These are phyloP conservation scores for Cyclina sinensis DNA, from an alignment of 1,140 invertebrate species.

Conservation along the genomic window DNA sequence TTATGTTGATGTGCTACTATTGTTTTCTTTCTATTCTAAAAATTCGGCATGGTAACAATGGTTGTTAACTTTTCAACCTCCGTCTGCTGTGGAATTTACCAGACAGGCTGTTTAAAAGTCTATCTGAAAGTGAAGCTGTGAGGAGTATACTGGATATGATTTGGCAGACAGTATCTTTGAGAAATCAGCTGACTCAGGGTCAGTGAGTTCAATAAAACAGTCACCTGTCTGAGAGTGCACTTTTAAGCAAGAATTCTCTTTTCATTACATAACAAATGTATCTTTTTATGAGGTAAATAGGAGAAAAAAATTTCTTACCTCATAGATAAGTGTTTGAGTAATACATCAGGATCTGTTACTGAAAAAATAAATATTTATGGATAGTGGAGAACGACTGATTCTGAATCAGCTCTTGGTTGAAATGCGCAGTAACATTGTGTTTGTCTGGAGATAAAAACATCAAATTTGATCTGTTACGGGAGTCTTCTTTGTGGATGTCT, in stretches of 20 bases:
- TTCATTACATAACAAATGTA: background rate
- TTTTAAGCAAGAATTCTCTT: background rate
- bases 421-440: conserved; percentile 20
- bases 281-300: background rate
- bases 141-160: background rate
- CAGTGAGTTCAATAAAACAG: conserved; percentile 45
- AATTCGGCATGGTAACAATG: too few species aligned
- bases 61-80: background rate
- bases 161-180: background rate
- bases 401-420: conserved; percentile 8
- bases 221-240: background rate
- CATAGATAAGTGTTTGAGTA: conserved; percentile 9
- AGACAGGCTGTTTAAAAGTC: background rate
- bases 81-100: background rate
- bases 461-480: conserved; percentile 15
- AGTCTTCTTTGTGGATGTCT: background rate
- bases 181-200: conserved; percentile 61
- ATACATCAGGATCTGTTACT: background rate
- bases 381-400: background rate
- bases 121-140: background rate
- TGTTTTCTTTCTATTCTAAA: conserved; percentile 2
- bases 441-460: conserved; percentile 33
- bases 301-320: background rate
- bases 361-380: background rate
- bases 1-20: conserved; percentile 6